Evolutionary conservation across 1,140 invertebrate species (phyloP).

Genomic region (Aethina tumida): DNA sequence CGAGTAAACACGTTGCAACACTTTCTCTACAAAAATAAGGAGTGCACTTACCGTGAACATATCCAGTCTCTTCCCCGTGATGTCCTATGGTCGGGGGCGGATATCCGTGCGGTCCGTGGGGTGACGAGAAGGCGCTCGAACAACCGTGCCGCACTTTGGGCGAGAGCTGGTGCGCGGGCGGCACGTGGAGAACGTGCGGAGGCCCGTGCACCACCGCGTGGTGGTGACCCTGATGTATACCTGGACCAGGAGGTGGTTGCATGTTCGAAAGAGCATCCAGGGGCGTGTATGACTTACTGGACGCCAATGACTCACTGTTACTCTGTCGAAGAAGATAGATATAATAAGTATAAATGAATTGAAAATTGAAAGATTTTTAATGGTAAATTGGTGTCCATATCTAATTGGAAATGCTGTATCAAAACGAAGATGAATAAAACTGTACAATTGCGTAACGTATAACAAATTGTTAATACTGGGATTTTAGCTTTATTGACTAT

Average conservation of each 20-base stretch:
- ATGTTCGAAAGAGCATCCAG: slow-evolving; percentile 76
- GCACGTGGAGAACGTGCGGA: slow-evolving; percentile 18
- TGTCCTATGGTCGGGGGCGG: slow-evolving; percentile 27
- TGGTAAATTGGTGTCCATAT: too few species aligned
- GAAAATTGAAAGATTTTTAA: too few species aligned
- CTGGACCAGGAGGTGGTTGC: slow-evolving; percentile 59
- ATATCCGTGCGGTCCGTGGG: slow-evolving; percentile 25
- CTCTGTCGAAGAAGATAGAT: too few species aligned
- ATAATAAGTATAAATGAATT: too few species aligned
- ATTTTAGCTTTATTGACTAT: too few species aligned
- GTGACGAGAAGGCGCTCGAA: slow-evolving; percentile 45
- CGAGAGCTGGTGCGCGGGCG: slow-evolving; percentile 23
- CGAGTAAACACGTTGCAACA: too few species aligned
- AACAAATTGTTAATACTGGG: too few species aligned
- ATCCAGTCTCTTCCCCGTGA: slow-evolving; percentile 24
- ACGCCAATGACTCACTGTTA: slow-evolving; percentile 35
- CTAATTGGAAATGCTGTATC: too few species aligned
- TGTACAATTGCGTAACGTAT: too few species aligned
- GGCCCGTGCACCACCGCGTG: slow-evolving; percentile 13
- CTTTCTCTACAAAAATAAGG: slow-evolving; percentile 1
- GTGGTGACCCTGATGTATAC: slow-evolving; percentile 26
- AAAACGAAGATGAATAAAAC: too few species aligned
- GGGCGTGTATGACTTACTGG: slow-evolving; percentile 63
- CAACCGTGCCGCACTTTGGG: slow-evolving; percentile 39
- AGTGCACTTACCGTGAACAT: slow-evolving; percentile 29